Evolutionary conservation across 2,113 vertebrate genomes (phyloP), one percentile per base, ranked within the genome.

Genomic region (Neopipo cinnamomea): DNA sequence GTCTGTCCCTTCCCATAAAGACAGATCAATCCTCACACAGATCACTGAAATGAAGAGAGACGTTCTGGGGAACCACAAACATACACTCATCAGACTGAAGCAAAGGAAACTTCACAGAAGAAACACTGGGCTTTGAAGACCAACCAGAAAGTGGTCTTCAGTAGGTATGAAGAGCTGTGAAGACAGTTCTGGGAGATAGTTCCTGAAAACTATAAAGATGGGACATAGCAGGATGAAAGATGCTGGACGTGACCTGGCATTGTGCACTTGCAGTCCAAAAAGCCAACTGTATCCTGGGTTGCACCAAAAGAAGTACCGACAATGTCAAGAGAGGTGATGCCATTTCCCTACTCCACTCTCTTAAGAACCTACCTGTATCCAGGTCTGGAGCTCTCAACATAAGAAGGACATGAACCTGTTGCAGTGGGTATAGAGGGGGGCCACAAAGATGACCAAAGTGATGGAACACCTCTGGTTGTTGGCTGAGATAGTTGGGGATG

Each of bases 51-150:
- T 14, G 6, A 58, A 63, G 33, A 46, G 8, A 62, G 8, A 16
- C 3, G 13, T 52, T 55, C 71, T 70, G 22, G n/a, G 62, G 16
- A 94, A 59, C 41, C 31, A 56, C 1, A 6, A 66, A 76, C 6
- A 39, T 2, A 17, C 17, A 47, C 13, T 66, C 24, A n/a, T 1
- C 35, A 14, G 27, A 80, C 24, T 0, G 0, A 53, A 83, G 20
- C 25, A 80, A 80, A 62, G 31, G 9, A 70, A 75, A 80, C 31
- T 56, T 73, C 37, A 62, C 25, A 66, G 24, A 25, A 56, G 7
- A 18, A 89, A 55, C 2, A 5, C 20, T 8, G 25, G 2, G 0
- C 62, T 75, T 70, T 68, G 56, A 78, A 5, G 2, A 65, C 19
- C 31, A 61, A 8, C 27, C 41, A 41, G 11, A 28, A 86, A 42